Percentiles rank a stretch among this genome's conserved stretches.
Evolutionary conservation across 2,797 vertebrate genomes (phyloP).

Genomic region (Hipposideros larvatus): DNA sequence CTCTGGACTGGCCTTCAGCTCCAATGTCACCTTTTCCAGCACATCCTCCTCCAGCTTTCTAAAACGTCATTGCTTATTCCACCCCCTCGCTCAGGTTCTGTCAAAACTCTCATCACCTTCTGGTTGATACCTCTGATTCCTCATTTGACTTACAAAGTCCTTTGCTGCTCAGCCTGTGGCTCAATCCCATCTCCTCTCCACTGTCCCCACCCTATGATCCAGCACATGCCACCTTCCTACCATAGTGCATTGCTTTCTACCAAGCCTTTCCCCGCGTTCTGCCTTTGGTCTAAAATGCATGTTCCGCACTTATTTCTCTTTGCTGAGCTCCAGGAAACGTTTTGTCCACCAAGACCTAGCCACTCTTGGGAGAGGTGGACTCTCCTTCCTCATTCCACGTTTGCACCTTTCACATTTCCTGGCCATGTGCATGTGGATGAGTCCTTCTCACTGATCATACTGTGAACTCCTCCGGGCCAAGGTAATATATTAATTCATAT

Average conservation of each 20-base stretch:
- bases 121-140: not conserved
- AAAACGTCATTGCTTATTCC: not conserved
- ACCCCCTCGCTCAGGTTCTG: not conserved
- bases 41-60: not conserved
- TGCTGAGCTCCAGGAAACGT: not conserved
- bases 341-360: not conserved
- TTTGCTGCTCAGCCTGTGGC: not conserved
- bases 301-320: not conserved
- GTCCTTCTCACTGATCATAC: not conserved
- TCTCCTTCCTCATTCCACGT: not conserved
- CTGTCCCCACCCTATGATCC: not conserved
- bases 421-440: not conserved
- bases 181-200: not conserved
- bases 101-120: not conserved
- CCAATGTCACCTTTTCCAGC: not conserved
- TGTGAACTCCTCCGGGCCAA: not conserved
- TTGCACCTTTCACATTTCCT: not conserved
- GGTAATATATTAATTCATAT: not conserved
- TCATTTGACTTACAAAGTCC: not conserved
- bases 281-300: not conserved
- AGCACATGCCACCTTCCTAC: accelerated
- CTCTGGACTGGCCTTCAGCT: not conserved
- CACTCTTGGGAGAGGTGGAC: not conserved
- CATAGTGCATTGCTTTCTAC: not conserved
- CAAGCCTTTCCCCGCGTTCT: not conserved